These are phyloP conservation scores for Lemur catta DNA, from an alignment of 2,797 vertebrate species.

Conservation along the genomic window DNA sequence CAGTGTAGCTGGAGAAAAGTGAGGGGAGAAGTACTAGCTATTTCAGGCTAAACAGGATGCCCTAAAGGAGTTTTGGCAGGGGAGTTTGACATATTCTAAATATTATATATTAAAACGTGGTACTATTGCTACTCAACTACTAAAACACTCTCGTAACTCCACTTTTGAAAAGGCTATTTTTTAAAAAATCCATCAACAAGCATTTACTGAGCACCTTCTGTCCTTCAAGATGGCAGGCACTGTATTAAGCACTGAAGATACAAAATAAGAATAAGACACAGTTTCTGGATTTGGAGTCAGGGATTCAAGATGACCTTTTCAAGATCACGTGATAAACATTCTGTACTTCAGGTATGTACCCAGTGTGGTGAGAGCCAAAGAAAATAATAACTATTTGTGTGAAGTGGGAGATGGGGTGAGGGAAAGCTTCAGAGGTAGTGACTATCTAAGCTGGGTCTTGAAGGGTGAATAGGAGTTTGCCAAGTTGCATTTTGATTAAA, in stretches of 20 bases:
- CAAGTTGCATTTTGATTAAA: neutral
- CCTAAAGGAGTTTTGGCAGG: neutral
- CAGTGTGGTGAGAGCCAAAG: neutral
- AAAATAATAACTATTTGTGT: conserved; percentile 26
- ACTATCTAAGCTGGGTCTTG: conserved; percentile 11
- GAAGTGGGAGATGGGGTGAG: neutral
- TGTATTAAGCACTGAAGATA: neutral
- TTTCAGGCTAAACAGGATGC: neutral
- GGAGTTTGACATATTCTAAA: neutral
- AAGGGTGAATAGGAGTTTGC: conserved; percentile 51
- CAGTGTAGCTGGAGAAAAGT: neutral
- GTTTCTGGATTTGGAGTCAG: conserved; percentile 15
- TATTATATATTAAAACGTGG: neutral
- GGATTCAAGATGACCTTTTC: neutral
- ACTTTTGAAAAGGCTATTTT: neutral
- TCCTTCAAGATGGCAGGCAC: neutral
- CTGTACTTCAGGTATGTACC: neutral
- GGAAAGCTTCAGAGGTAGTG: neutral
- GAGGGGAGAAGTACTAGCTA: neutral
- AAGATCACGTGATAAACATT: neutral
- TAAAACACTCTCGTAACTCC: conserved; percentile 1
- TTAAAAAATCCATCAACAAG: neutral
- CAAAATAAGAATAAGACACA: neutral
- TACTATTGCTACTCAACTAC: neutral
- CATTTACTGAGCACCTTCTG: neutral